Evolutionary conservation across 2,797 vertebrate genomes (phyloP), one percentile per base, ranked within the genome.

Genomic region (Pseudochromis fuscus): DNA sequence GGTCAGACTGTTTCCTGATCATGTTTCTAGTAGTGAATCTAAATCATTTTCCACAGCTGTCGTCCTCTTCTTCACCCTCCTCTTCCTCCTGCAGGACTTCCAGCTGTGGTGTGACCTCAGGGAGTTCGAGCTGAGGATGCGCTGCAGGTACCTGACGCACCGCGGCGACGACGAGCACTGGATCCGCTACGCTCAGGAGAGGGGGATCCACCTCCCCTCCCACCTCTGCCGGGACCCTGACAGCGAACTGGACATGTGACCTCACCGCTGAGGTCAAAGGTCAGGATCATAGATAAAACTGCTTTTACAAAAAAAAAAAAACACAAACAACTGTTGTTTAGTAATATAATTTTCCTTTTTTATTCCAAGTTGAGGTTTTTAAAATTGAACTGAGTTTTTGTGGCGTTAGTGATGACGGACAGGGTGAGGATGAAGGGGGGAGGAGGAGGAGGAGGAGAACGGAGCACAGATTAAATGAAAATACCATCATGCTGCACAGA

Each of bases 21-120:
- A 2, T 35, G 15, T 35, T 35, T 15, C 11, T 35, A 35, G 12
- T 35, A 13, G 33, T 35, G 33, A 13, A 15, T 35, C 11, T 3
- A n/a, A n/a, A n/a, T n/a, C n/a, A n/a, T n/a, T n/a, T 35, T 35
- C 12, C 33, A 35, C 15, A 3, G 3, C 4, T 35, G 4, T 38
- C 37, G 6, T 38, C 15, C 2, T 18, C 18, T 2, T 15, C 6
- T 1, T 50, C 6, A 10, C 12, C 48, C 31, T 50, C 12, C 3
- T 55, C 42, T 8, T 9, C 1, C 16, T 51, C 45, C 23, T 61
- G 35, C 87, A 95, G 94, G 84, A 94, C 78, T 93, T 92, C 82
- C 92, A 94, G 86, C 81, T 93, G 81, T 95, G 94, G 94, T 90
- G 91, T 23, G 94, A 95, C 80, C 91, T 95, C 37, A 65, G 92